phyloP scores from a whole-genome alignment of 2,888 invertebrate species.

The Allolobophora icterica region DNA sequence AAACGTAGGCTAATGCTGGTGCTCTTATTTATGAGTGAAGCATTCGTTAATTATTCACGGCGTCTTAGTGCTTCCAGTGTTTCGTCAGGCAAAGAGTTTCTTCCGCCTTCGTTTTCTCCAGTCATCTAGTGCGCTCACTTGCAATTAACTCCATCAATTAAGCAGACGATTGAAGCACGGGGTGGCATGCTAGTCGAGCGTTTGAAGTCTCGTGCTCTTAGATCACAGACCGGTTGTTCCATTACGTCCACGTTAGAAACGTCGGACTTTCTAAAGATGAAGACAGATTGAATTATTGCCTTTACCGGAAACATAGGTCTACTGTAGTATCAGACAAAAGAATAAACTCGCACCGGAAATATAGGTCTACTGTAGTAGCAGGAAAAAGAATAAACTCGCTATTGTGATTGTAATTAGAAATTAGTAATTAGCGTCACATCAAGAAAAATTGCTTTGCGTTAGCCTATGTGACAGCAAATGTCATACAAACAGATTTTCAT shows the following conservation, averaged over 20 bases:
- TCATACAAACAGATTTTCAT: too few species aligned
- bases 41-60: background rate
- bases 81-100: background rate
- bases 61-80: too few species aligned
- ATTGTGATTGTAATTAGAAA: background rate
- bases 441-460: too few species aligned
- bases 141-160: conserved; percentile 17
- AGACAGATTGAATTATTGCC: background rate
- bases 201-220: background rate
- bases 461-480: too few species aligned
- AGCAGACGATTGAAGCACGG: background rate
- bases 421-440: too few species aligned
- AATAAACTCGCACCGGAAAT: too few species aligned
- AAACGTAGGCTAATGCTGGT: background rate
- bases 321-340: background rate
- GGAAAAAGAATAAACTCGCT: too few species aligned
- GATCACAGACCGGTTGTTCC: background rate
- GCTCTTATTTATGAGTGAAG: background rate
- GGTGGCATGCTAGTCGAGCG: background rate
- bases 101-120: background rate
- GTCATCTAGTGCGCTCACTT: background rate
- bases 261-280: background rate
- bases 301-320: background rate
- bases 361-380: too few species aligned
- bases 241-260: background rate